Percentiles rank a stretch among this genome's conserved stretches.
Evolutionary conservation across 2,888 invertebrate species (phyloP).

Genomic region (Chrysodeixis includens): DNA sequence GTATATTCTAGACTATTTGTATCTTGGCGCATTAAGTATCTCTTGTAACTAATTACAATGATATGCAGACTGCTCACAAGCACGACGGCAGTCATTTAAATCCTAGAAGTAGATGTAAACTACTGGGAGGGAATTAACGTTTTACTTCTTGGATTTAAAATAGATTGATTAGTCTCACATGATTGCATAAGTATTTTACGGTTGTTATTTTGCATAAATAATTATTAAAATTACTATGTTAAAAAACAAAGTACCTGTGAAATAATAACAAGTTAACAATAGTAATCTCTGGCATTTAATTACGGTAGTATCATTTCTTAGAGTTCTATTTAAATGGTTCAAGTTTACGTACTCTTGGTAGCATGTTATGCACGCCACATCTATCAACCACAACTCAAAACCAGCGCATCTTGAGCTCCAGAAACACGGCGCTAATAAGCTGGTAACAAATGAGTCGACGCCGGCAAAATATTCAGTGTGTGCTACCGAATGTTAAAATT

Average conservation of each 20-base stretch:
- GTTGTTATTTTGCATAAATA: no score
- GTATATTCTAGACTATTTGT: conserved; percentile 22
- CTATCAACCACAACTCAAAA: conserved; percentile 36
- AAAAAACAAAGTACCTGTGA: no score
- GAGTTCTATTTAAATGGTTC: no score
- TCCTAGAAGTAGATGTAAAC: conserved; percentile 33
- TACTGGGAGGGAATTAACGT: conserved; percentile 31
- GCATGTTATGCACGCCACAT: conserved; percentile 7
- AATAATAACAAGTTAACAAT: no score
- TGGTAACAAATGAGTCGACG: conserved; percentile 76
- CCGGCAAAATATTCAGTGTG: conserved; percentile 64
- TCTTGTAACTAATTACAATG: conserved; percentile 70
- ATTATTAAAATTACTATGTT: no score
- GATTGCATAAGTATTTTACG: no score
- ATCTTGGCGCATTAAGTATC: conserved; percentile 38
- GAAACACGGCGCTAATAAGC: conserved; percentile 73
- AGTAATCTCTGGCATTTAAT: no score
- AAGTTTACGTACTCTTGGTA: not conserved
- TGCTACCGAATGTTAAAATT: conserved; percentile 44
- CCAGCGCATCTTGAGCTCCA: conserved; percentile 68
- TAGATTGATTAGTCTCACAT: no score
- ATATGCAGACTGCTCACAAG: conserved; percentile 75
- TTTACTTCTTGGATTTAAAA: not conserved
- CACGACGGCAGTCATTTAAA: conserved; percentile 69
- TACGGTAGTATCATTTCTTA: no score